Evolutionary conservation across 2,113 vertebrate genomes (phyloP).

Genomic region (Siniperca chuatsi): DNA sequence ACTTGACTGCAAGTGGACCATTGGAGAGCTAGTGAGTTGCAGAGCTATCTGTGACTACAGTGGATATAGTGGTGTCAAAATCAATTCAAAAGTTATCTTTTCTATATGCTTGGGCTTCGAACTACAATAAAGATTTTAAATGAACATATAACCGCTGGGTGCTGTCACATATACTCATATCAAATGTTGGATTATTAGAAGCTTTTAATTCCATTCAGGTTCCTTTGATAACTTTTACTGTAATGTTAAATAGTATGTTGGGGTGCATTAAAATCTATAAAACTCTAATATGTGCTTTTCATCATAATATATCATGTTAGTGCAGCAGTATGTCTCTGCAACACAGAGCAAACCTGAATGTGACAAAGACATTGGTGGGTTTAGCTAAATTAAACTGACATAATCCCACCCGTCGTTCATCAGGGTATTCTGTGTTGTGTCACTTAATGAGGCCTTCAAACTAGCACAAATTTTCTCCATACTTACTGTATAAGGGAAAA

Average conservation of each 20-base stretch:
- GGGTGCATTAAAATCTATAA: background rate
- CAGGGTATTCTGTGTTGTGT: background rate
- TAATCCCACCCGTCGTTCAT: background rate
- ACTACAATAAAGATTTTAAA: slow-evolving; percentile 1
- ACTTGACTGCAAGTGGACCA: slow-evolving; percentile 64
- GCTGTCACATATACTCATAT: background rate
- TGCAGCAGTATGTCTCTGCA: background rate
- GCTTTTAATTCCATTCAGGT: background rate
- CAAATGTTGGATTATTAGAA: slow-evolving; percentile 4
- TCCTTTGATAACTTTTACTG: background rate
- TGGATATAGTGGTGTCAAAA: slow-evolving; percentile 33
- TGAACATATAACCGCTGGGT: background rate
- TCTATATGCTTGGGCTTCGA: slow-evolving; percentile 12
- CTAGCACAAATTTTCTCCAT: background rate
- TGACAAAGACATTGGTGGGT: background rate
- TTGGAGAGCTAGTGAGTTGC: slow-evolving; percentile 59
- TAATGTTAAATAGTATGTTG: background rate
- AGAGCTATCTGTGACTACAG: slow-evolving; percentile 45
- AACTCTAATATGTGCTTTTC: background rate
- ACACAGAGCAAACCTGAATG: background rate
- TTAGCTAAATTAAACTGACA: background rate
- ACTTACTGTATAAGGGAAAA: background rate
- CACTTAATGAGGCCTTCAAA: background rate
- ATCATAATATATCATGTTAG: background rate
- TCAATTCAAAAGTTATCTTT: slow-evolving; percentile 25